Evolutionary conservation across 2,797 vertebrate genomes (phyloP).

Genomic region (Gymnocypris eckloni): DNA sequence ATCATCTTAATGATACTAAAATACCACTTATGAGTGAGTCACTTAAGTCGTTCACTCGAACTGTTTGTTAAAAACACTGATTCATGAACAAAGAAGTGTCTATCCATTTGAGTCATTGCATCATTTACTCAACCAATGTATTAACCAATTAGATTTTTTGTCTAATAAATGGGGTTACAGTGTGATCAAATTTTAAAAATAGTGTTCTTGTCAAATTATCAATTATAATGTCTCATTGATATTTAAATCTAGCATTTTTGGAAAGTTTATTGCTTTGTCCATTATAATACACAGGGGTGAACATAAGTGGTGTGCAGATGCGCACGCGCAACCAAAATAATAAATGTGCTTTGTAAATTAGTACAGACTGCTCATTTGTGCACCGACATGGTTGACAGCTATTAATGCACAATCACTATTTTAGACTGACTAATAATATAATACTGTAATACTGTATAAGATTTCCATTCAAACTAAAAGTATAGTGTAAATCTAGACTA

Average conservation of each 20-base stretch:
- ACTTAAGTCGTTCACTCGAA: not conserved
- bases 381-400: too few species aligned
- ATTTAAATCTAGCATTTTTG: rapidly evolving
- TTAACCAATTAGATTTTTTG: not conserved
- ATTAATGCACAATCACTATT: too few species aligned
- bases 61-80: not conserved
- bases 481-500: too few species aligned
- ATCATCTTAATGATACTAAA: too few species aligned
- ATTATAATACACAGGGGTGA: not conserved
- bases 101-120: not conserved
- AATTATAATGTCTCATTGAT: not conserved
- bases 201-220: not conserved
- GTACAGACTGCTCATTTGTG: too few species aligned
- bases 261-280: not conserved
- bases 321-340: too few species aligned
- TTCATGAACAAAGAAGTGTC: not conserved
- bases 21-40: too few species aligned
- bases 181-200: not conserved
- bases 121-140: not conserved
- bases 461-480: too few species aligned
- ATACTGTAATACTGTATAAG: too few species aligned
- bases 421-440: too few species aligned
- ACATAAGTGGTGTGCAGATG: too few species aligned
- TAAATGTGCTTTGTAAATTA: too few species aligned
- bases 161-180: not conserved